These are phyloP conservation scores for Sandelia bainsii DNA, from an alignment of 2,797 vertebrate species.

Conservation along the genomic window DNA sequence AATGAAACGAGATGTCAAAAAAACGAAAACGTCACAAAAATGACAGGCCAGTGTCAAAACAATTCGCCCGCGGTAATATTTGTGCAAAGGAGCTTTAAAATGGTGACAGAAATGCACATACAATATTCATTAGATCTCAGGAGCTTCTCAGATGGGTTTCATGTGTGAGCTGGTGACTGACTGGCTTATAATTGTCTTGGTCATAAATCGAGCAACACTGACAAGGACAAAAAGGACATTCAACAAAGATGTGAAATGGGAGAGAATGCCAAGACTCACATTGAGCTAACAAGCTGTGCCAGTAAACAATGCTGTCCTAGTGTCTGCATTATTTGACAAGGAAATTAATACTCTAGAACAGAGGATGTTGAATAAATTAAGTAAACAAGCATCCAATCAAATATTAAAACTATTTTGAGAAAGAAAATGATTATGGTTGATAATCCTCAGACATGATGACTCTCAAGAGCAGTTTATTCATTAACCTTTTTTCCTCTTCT, in stretches of 20 bases:
- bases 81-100: conserved; percentile 72
- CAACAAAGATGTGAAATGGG: conserved; percentile 59
- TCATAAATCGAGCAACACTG: conserved; percentile 72
- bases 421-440: conserved; percentile 38
- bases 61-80: conserved; percentile 69
- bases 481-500: conserved; percentile 20
- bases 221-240: conserved; percentile 77
- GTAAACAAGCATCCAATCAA: conserved; percentile 63
- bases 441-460: conserved; percentile 29
- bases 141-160: conserved; percentile 64
- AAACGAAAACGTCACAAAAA: conserved; percentile 41
- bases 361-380: conserved; percentile 58
- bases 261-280: conserved; percentile 53
- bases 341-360: conserved; percentile 45
- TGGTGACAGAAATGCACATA: conserved; percentile 72
- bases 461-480: conserved; percentile 58
- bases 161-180: conserved; percentile 68
- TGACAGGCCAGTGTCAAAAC: conserved; percentile 78
- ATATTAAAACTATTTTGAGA: conserved; percentile 33
- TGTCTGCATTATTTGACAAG: conserved; percentile 49
- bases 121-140: conserved; percentile 75
- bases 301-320: conserved; percentile 52
- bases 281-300: conserved; percentile 42
- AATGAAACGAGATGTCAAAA: conserved; percentile 68
- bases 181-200: conserved; percentile 77